Base-by-base conservation (phyloP, 2,113 vertebrate genomes). In the Sapayoa aenigma region DNA sequence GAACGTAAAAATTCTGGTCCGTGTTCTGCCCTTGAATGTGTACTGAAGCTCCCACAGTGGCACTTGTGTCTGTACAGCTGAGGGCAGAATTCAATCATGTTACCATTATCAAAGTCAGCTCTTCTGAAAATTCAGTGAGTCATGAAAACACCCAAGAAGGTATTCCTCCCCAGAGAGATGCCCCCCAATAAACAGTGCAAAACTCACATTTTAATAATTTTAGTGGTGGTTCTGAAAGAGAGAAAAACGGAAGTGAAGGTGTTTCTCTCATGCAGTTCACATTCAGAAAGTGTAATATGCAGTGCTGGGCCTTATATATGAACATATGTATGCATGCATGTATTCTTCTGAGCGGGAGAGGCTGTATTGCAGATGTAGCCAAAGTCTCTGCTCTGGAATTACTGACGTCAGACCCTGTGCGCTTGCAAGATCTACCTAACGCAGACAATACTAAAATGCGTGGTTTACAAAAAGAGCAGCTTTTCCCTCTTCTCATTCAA, bases 401-500 rank as follows among this genome's bases (percentile, higher is more conserved):
- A 75, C 41, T 93, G 87, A 62, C 89, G 87, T 11, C 79, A 77
- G 59, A 92, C 56, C 22, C 16, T 72, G 41, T 5, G 71, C 14
- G 1, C 66, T 60, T 93, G 50, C 39, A 88, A 86, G 60, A 49
- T 94, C 7, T 42, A 47, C 39, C 84, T 77, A 76, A 15, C 27
- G 17, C 21, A 85, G 50, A 72, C 76, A 37, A 49, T 60, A 69
- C 67, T 89, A 85, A 96, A 89, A 95, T 28, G 2, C 6, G 30
- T 83, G 33, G 41, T 84, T 87, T 90, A 41, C 47, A 89, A 91
- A 75, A 88, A 80, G 44, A 91, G 62, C 84, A 83, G 69, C 21
- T 86, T 90, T 93, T 87, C 75, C 60, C 52, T 76, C 35, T 39
- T 90, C 80, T 71, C 46, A 78, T 42, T 85, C 72, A 63, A 94